Evolutionary conservation across 2,888 invertebrate genomes (phyloP).

Genomic region (Athripsodes cinereus): DNA sequence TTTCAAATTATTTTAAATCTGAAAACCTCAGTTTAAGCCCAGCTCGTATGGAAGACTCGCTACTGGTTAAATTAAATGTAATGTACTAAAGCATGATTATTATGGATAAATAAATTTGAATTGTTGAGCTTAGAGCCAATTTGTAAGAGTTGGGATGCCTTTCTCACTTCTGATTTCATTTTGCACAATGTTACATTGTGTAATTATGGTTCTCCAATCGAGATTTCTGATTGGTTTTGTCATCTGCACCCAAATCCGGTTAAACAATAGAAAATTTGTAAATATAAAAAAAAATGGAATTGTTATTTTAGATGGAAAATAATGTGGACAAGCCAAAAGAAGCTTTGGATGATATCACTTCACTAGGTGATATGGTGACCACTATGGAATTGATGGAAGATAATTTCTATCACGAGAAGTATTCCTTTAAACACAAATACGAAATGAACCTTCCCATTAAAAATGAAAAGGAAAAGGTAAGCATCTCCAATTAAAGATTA

Average conservation of each 20-base stretch:
- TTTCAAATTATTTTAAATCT: no score
- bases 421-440: slow-evolving; percentile 41
- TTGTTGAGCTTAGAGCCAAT: no score
- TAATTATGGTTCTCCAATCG: no score
- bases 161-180: no score
- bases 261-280: background rate
- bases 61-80: background rate
- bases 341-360: slow-evolving; percentile 14
- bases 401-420: slow-evolving; percentile 41
- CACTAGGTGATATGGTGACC: slow-evolving; percentile 29
- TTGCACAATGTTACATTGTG: no score
- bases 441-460: slow-evolving; percentile 40
- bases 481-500: no score
- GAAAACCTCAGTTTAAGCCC: no score
- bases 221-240: no score
- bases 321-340: background rate
- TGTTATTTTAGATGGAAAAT: background rate
- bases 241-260: no score
- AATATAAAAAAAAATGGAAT: background rate
- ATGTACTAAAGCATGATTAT: background rate
- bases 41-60: no score
- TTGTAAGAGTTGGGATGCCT: no score
- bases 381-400: slow-evolving; percentile 39
- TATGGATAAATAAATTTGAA: no score
- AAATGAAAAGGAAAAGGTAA: slow-evolving; percentile 31